Evolutionary conservation across 2,113 vertebrate genomes (phyloP).

Genomic region (Cichladusa arquata): DNA sequence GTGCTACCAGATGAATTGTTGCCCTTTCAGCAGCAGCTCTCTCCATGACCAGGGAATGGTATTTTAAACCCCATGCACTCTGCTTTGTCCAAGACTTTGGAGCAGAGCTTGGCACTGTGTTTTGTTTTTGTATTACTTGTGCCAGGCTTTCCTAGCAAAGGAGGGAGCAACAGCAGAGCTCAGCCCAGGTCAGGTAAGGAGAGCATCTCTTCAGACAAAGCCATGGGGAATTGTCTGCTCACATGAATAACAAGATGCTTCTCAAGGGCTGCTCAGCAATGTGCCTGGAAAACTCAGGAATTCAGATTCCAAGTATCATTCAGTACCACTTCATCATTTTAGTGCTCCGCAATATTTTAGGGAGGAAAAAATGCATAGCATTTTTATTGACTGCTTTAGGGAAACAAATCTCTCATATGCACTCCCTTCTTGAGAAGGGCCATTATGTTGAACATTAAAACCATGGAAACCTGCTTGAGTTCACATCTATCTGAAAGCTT

Average conservation of each 20-base stretch:
- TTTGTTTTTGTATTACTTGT: neutral
- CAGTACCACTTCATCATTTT: neutral
- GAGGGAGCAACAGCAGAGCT: neutral
- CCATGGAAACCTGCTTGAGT: neutral
- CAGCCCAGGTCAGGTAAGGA: neutral
- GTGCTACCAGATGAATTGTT: neutral
- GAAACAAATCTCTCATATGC: neutral
- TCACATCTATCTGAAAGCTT: neutral
- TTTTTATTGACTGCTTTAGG: neutral
- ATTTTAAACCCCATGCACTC: neutral
- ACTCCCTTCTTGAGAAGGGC: neutral
- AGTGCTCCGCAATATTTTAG: neutral
- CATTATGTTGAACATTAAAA: neutral
- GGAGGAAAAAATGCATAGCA: neutral
- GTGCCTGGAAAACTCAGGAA: neutral
- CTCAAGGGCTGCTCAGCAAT: neutral
- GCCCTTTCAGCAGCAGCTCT: neutral
- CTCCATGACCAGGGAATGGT: neutral
- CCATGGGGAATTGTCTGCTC: neutral
- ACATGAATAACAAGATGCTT: neutral
- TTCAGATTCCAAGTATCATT: neutral
- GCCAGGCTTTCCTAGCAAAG: neutral
- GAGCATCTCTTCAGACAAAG: neutral
- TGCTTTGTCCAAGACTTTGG: neutral
- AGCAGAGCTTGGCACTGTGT: fast-evolving